Evolutionary conservation across 2,113 vertebrate species (phyloP).

Genomic region (Peucedramus taeniatus): DNA sequence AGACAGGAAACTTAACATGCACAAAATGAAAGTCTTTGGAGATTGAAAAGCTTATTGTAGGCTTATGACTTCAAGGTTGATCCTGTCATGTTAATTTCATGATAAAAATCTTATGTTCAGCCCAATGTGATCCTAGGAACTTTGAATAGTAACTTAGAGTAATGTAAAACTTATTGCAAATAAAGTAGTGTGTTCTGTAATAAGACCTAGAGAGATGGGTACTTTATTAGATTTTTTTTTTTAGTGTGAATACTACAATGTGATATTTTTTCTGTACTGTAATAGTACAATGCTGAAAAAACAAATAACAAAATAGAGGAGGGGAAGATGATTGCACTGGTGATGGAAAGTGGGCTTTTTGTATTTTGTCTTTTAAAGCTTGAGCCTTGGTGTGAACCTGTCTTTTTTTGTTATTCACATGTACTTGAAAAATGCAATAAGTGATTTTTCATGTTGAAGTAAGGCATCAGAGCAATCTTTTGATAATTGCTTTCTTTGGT

Average conservation of each 20-base stretch:
- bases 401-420: background rate
- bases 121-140: background rate
- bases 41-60: background rate
- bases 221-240: background rate
- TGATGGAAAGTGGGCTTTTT: background rate
- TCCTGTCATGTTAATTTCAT: background rate
- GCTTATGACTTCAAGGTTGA: background rate
- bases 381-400: background rate
- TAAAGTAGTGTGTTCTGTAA: background rate
- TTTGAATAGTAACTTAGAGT: background rate
- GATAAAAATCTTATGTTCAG: background rate
- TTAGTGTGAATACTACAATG: background rate
- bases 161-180: background rate
- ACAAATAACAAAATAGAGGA: background rate
- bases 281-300: background rate
- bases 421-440: background rate
- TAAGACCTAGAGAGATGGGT: background rate
- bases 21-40: background rate
- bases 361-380: background rate
- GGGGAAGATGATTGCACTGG: background rate
- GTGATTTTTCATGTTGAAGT: background rate
- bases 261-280: background rate
- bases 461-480: background rate
- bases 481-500: conserved; percentile 42
- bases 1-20: background rate